Percentiles rank a stretch among this genome's conserved stretches.
These are phyloP conservation scores for Xylophagus ater DNA, from an alignment of 2,888 invertebrate species.

Conservation along the genomic window DNA sequence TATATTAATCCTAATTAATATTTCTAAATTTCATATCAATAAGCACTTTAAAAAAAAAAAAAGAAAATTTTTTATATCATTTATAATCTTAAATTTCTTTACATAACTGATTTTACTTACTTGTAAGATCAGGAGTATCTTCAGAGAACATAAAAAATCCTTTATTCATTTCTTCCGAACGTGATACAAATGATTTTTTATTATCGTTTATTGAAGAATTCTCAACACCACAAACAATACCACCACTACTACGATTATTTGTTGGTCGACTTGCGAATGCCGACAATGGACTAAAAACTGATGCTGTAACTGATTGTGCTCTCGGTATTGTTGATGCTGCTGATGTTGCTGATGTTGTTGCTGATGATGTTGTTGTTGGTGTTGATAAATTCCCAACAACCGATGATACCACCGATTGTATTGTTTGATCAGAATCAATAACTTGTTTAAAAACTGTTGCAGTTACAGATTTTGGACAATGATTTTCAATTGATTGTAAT, in stretches of 20 bases:
- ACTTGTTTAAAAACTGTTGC: slow-evolving; percentile 30
- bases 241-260: background rate
- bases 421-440: slow-evolving; percentile 12
- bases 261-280: slow-evolving; percentile 4
- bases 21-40: too few species aligned
- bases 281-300: slow-evolving; percentile 27
- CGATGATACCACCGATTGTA: too few species aligned
- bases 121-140: slow-evolving; percentile 71
- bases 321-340: slow-evolving; percentile 19
- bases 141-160: slow-evolving; percentile 81
- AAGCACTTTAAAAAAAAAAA: too few species aligned
- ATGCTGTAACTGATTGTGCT: slow-evolving; percentile 29
- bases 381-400: too few species aligned
- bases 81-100: too few species aligned
- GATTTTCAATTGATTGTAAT: slow-evolving; percentile 17
- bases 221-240: too few species aligned
- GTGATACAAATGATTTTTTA: slow-evolving; percentile 60
- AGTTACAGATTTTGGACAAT: slow-evolving; percentile 36
- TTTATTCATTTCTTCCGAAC: slow-evolving; percentile 88
- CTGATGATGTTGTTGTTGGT: background rate
- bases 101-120: too few species aligned
- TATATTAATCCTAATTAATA: too few species aligned
- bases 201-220: slow-evolving; percentile 3
- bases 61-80: too few species aligned
- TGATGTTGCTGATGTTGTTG: slow-evolving; percentile 7